These are phyloP conservation scores for Tychaedon coryphoeus DNA, from an alignment of 2,113 vertebrate genomes.

Conservation along the genomic window DNA sequence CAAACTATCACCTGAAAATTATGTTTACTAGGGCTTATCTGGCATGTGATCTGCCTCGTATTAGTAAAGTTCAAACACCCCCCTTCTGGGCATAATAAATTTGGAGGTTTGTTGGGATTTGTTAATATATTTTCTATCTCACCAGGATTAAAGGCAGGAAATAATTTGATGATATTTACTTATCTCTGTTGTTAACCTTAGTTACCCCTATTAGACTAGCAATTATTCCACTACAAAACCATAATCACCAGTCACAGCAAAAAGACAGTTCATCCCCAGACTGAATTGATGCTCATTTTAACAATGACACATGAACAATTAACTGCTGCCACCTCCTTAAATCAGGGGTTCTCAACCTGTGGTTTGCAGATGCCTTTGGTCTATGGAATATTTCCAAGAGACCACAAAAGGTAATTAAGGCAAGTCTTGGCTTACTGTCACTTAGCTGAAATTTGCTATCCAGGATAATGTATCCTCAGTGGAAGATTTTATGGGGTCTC, in stretches of 20 bases:
- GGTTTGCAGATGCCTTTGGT: conserved; percentile 12
- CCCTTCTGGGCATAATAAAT: conserved; percentile 14
- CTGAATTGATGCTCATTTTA: conserved; percentile 31
- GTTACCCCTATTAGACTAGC: conserved; percentile 21
- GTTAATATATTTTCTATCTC: conserved; percentile 9
- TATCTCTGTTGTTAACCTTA: conserved; percentile 35
- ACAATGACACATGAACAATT: conserved; percentile 19
- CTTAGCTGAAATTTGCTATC: not conserved
- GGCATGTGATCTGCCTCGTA: not conserved
- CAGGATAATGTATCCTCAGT: not conserved
- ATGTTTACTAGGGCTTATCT: not conserved
- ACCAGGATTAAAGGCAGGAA: conserved; percentile 29
- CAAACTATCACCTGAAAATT: conserved; percentile 12
- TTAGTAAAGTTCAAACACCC: not conserved
- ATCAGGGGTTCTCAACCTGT: not conserved
- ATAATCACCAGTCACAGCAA: conserved; percentile 1
- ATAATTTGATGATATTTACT: conserved; percentile 36
- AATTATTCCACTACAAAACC: conserved; percentile 39
- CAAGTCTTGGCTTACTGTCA: not conserved
- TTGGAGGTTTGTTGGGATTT: not conserved
- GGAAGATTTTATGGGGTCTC: not conserved
- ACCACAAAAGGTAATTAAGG: not conserved
- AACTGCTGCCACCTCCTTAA: not conserved
- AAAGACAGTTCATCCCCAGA: not conserved
- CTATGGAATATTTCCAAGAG: not conserved